Conservation (phyloP, 2,888 invertebrate species). For the Rhagium mordax region DNA sequence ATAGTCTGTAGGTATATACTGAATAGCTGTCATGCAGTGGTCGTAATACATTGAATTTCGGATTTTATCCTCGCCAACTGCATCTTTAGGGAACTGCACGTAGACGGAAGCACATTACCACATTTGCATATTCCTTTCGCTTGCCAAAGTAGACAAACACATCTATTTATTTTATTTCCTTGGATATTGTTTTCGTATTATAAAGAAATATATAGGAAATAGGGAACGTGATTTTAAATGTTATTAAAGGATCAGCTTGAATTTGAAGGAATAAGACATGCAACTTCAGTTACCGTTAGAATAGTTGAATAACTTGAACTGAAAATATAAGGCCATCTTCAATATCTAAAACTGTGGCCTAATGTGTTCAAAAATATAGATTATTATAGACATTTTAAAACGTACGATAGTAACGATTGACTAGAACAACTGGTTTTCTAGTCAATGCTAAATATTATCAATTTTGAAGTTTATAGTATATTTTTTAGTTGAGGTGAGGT, state of each 20-base stretch:
- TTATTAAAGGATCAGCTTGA: not conserved
- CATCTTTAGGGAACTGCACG: not conserved
- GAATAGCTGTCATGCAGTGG: not conserved
- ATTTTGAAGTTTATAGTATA: too few relatives aligned
- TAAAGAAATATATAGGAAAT: not conserved
- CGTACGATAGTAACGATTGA: too few relatives aligned
- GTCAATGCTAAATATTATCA: too few relatives aligned
- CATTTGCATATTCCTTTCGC: constrained; percentile 1
- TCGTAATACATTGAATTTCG: not conserved
- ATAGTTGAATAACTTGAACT: too few relatives aligned
- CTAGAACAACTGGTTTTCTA: too few relatives aligned
- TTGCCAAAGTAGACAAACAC: not conserved
- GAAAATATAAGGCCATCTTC: too few relatives aligned
- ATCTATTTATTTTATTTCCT: not conserved
- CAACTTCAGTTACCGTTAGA: not conserved
- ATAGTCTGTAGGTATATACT: not conserved
- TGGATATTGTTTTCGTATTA: not conserved
- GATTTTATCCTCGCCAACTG: not conserved
- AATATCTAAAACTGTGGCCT: too few relatives aligned
- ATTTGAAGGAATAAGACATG: not conserved
- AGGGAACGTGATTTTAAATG: not conserved
- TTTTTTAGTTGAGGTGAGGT: too few relatives aligned
- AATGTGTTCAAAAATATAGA: too few relatives aligned
- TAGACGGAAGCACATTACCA: not conserved
- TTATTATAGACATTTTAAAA: too few relatives aligned